Base-by-base conservation (phyloP, 2,888 invertebrate species). In the Spicauda simplicius region DNA sequence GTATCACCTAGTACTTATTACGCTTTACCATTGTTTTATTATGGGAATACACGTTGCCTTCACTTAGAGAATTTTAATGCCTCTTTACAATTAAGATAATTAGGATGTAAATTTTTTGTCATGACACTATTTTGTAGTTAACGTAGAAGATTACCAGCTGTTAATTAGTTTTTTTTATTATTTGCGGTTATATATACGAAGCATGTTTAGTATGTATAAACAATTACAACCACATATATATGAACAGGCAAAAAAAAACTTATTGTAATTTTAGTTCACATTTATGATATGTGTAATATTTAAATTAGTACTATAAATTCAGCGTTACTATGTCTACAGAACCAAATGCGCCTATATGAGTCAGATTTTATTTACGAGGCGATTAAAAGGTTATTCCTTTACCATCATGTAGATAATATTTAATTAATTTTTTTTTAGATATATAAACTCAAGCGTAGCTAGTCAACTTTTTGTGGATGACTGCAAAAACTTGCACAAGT, bases 1-100 rank as follows among this genome's bases (percentile, higher is more conserved):
- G 71, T 75, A 79, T 85, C 85, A 87, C 85, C 73, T 82, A 80
- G 87, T 88, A 37, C 18, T 61, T 52, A 86, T 74, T 77, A n/a
- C 80, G 81, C 81, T 83, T 85, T 79, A 71, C 71, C 72, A 76
- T 77, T 79, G 68, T 78, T 79, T 74, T 74, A 59, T 71, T 75
- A 71, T 76, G 78, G 77, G 76, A 74, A 78, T 55, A 48, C 66
- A 66, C 66, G 18, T 66, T 61, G 55, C 33, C 33, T 60, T 66
- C 65, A 66, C 59, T 14, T 25, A 60, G 33, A 6, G 33, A 33
- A 33, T 33, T 33, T 45, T 8, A 55, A 45, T 45, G 45, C n/a
- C 14, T 45, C 16, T 16, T 48, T 48, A 48, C 16, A 16, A 7
- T 16, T 48, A 16, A n/a, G 16, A 41, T 48, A 7, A 33, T 37